Base-by-base conservation (phyloP, 2,888 invertebrate species). In the Ectobius pallidus region DNA sequence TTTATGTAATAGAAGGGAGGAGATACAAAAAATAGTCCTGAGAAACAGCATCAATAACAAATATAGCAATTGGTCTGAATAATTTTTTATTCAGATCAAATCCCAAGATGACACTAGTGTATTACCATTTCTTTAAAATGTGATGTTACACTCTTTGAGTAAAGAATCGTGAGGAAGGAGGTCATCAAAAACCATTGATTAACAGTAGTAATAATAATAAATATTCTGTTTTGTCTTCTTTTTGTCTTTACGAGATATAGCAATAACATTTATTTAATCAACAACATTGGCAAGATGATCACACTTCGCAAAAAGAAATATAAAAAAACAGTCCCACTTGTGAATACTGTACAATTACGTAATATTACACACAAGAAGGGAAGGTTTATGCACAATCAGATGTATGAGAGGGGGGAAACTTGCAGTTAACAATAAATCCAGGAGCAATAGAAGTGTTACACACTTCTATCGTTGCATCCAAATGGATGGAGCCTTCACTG, bases 251-350 rank as follows among this genome's bases (percentile, higher is more conserved):
- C 34, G 34, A 72, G 55, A 69, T 74, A 74, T 74, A 71, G 67
- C 58, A 73, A 70, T 73, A 73, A 73, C 73, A 70, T 73, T 70
- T 73, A 73, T 73, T 70, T 73, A 70, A 73, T 70, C 65, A 74
- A 74, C 74, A 74, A 74, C 65, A 74, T 55, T 74, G 74, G 74
- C 74, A 74, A 72, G 72, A 70, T 72, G 69, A 72, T 74, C 63
- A 74, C 72, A 72, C 70, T 74, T 74, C 52, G 61, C 61, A 70
- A 70, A 70, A 70, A 70, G 44, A 61, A 70, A 61, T 61, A 70
- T 70, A 69, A 71, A 67, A 71, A 71, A 69, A 69, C 69, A 63
- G 69, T 69, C 69, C 72, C 74, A 72, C 62, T 62, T 63, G 74
- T 69, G 65, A 74, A 74, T 73, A 69, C 67, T 70, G 73, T 73